Evolutionary conservation across 2,888 invertebrate species (phyloP).

Genomic region (Dicranocentrus wangi): DNA sequence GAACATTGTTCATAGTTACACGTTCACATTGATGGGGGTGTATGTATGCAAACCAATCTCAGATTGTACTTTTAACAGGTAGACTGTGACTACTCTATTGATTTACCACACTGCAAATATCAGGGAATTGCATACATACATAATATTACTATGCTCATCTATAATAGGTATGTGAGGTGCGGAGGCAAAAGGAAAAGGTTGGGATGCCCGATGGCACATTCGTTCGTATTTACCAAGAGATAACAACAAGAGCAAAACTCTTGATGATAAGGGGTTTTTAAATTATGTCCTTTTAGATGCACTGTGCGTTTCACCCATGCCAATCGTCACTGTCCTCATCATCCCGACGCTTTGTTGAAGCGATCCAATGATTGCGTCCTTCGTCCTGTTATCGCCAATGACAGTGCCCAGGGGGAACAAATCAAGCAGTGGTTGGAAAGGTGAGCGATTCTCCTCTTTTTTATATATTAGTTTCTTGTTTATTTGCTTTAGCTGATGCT

Average conservation of each 20-base stretch:
- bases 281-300: conserved; percentile 76
- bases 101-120: background rate
- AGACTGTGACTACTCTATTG: too few relatives aligned
- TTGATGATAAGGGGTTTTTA: conserved; percentile 40
- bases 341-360: conserved; percentile 80
- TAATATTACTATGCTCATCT: too few relatives aligned
- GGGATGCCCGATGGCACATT: too few relatives aligned
- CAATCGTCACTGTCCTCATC: conserved; percentile 83
- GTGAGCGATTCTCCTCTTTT: conserved; percentile 67
- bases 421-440: conserved; percentile 78
- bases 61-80: too few relatives aligned
- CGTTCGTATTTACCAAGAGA: background rate
- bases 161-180: too few relatives aligned
- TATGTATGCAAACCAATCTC: too few relatives aligned
- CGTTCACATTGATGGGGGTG: too few relatives aligned
- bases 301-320: conserved; percentile 84
- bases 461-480: conserved; percentile 6
- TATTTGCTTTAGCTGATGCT: background rate
- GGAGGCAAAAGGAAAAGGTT: too few relatives aligned
- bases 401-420: conserved; percentile 77
- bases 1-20: too few relatives aligned
- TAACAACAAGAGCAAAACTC: background rate
- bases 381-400: conserved; percentile 76
- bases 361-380: conserved; percentile 76
- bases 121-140: background rate